Conservation (phyloP, 2,797 vertebrate genomes). For the Danionella dracula region DNA sequence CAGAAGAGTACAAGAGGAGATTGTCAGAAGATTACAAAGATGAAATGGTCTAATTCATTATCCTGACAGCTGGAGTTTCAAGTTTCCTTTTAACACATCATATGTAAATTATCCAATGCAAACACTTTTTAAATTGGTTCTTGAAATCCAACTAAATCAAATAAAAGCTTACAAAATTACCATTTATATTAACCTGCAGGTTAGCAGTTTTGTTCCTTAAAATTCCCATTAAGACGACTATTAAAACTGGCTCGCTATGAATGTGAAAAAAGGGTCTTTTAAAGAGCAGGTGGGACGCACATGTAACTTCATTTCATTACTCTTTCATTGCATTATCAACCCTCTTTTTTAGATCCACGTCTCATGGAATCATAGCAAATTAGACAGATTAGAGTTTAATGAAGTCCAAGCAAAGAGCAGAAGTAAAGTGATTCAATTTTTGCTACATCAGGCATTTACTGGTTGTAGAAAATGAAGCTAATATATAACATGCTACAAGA, state of each 20-base stretch:
- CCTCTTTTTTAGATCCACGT: conserved; percentile 58
- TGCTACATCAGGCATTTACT: conserved; percentile 6
- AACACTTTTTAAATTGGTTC: conserved; percentile 66
- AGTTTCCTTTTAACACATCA: conserved; percentile 60
- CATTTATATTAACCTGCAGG: conserved; percentile 70
- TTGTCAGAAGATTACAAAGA: conserved; percentile 67
- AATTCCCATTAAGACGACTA: conserved; percentile 64
- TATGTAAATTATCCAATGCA: conserved; percentile 65
- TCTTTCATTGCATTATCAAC: conserved; percentile 63
- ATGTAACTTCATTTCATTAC: conserved; percentile 66
- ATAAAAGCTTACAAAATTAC: conserved; percentile 65
- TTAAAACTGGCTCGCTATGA: conserved; percentile 60
- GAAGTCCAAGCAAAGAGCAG: conserved; percentile 45
- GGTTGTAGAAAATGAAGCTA: conserved; percentile 28
- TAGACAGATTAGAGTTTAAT: conserved; percentile 50
- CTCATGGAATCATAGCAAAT: conserved; percentile 53
- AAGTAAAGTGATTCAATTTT: conserved; percentile 47
- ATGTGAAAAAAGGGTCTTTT: conserved; percentile 61
- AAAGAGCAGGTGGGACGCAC: conserved; percentile 53
- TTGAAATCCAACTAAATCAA: conserved; percentile 70
- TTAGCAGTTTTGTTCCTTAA: conserved; percentile 67
- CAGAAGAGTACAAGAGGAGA: conserved; percentile 59
- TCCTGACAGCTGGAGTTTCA: conserved; percentile 71
- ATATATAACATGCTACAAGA: not conserved
- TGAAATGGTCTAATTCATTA: conserved; percentile 71